Conservation (phyloP, 2,113 vertebrate genomes). For the Glaucomys volans region DNA sequence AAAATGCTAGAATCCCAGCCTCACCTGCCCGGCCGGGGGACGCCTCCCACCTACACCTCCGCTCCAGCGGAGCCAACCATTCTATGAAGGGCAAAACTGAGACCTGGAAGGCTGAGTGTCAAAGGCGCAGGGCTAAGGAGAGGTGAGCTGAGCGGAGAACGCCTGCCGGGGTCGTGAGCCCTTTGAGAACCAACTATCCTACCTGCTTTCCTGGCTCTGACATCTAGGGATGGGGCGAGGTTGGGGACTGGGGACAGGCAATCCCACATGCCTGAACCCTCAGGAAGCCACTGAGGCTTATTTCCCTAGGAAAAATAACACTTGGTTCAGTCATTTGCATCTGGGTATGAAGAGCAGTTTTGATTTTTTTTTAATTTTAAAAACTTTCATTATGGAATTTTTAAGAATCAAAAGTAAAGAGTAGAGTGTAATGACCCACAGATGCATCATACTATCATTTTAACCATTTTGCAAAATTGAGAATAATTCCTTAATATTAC, state of each 20-base stretch:
- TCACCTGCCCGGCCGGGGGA: neutral
- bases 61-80: too few species aligned
- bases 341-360: neutral
- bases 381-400: conserved; percentile 32
- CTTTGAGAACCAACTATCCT: neutral
- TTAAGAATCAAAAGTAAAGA: neutral
- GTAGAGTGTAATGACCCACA: neutral
- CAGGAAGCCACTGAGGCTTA: neutral
- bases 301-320: neutral
- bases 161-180: neutral
- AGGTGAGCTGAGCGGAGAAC: neutral
- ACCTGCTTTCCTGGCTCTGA: neutral
- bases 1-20: neutral
- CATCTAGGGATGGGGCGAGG: neutral
- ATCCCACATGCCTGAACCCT: fast-evolving
- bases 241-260: neutral
- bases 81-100: neutral
- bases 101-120: neutral
- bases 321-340: neutral
- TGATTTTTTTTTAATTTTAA: conserved; percentile 29
- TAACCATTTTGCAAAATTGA: neutral
- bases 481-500: neutral
- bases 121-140: neutral
- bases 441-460: neutral
- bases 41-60: neutral